Evolutionary conservation across 2,888 invertebrate genomes (phyloP), one percentile per base, ranked within the genome.

Genomic region (Julus scanicus): DNA sequence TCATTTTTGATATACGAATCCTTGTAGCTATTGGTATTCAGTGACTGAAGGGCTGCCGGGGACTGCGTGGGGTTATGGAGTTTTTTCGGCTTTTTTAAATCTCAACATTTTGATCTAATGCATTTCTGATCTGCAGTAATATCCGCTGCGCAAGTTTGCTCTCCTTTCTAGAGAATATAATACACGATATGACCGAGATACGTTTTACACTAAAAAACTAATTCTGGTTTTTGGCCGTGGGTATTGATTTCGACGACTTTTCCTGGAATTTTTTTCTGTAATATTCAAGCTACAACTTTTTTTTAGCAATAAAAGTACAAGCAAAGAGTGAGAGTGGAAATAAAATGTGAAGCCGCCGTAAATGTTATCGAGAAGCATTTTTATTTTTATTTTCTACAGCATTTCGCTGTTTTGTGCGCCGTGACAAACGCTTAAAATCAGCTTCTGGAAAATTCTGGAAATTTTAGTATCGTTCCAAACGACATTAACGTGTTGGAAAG

Each of bases 91-190:
- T 29, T 49, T 57, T 71, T 71, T 29, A 71, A 71, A 71, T 63
- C 6, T 71, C n/a, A 29, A 29, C 11, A n/a, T 71, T 71, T 71
- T 71, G 20, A 20, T 71, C 29, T 71, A 71, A 71, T 29, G 29
- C 71, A 29, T 71, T 71, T 71, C 71, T 71, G 71, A 71, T 71
- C 71, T 71, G 71, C 71, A n/a, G 71, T 29, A 71, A 71, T 71
- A 71, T 71, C 71, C 71, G 71, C 29, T 71, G 71, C 71, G 71
- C 71, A 29, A 71, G 71, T 29, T 29, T 6, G n/a, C 20, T 63
- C 63, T n/a, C n/a, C n/a, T 63, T n/a, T n/a, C 63, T 2, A n/a
- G n/a, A 3, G 57, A n/a, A n/a, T 17, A 57, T n/a, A 57, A 57
- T 57, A 57, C 57, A n/a, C 6, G 4, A n/a, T n/a, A 29, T 9